Evolutionary conservation across 2,797 vertebrate species (phyloP).

Genomic region (Sebastes kiyomatsui): DNA sequence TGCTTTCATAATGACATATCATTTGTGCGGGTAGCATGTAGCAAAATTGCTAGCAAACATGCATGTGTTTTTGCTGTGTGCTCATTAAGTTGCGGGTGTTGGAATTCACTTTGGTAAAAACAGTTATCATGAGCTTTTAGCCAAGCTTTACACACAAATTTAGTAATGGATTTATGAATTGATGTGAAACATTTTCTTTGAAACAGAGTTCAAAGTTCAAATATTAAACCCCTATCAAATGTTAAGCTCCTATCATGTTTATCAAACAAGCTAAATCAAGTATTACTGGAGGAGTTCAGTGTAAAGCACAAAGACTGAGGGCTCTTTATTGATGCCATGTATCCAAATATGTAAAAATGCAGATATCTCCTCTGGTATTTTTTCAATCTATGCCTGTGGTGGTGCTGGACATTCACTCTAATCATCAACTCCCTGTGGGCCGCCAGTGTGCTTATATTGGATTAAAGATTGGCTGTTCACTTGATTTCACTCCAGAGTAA

Average conservation of each 20-base stretch:
- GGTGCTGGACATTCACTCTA: background rate
- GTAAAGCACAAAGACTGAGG: background rate
- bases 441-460: conserved; percentile 32
- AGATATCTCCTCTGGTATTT: background rate
- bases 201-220: no score
- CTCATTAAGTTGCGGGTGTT: background rate
- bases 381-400: conserved; percentile 1
- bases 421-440: background rate
- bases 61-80: background rate
- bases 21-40: no score
- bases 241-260: background rate
- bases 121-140: background rate
- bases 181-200: background rate
- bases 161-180: background rate
- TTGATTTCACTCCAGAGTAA: conserved; percentile 45
- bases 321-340: no score
- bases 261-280: background rate
- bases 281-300: background rate
- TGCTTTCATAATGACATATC: no score
- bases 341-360: background rate
- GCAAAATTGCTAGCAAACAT: background rate
- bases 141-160: background rate
- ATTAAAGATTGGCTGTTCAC: conserved; percentile 39
- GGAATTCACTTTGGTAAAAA: background rate
- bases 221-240: background rate